phyloP scores from a whole-genome alignment of 2,888 invertebrate genomes.

The Microplitis manilae region DNA sequence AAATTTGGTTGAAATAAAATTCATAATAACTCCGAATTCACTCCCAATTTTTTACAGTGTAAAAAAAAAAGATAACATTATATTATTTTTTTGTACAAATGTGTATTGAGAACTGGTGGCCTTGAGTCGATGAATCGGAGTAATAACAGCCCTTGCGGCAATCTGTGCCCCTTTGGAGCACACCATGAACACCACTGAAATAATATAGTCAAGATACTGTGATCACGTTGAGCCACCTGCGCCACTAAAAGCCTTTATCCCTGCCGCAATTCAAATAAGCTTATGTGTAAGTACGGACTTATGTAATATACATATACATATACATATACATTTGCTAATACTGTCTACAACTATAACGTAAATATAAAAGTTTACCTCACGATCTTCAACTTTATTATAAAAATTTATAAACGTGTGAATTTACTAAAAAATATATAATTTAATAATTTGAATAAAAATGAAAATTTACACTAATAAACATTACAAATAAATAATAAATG shows the following conservation, averaged over 20 bases:
- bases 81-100: neutral
- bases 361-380: neutral
- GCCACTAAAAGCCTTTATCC: constrained; percentile 42
- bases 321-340: constrained; percentile 44
- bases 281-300: constrained; percentile 38
- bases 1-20: too few relatives aligned
- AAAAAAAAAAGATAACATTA: too few relatives aligned
- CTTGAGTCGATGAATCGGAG: constrained; percentile 30
- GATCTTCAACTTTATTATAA: neutral
- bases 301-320: constrained; percentile 59
- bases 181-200: constrained; percentile 24
- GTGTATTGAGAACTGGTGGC: neutral
- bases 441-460: too few relatives aligned
- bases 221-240: constrained; percentile 39
- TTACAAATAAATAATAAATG: neutral
- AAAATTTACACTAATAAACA: neutral
- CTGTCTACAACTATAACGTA: neutral
- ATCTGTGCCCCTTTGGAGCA: constrained; percentile 37
- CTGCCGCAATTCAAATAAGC: constrained; percentile 8
- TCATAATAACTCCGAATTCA: too few relatives aligned
- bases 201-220: constrained; percentile 29
- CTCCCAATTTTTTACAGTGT: too few relatives aligned
- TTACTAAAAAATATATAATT: neutral
- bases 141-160: constrained; percentile 24
- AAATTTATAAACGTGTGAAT: neutral